Evolutionary conservation across 2,888 invertebrate genomes (phyloP), one percentile per base, ranked within the genome.

Genomic region (Dicyrtoma fusca): DNA sequence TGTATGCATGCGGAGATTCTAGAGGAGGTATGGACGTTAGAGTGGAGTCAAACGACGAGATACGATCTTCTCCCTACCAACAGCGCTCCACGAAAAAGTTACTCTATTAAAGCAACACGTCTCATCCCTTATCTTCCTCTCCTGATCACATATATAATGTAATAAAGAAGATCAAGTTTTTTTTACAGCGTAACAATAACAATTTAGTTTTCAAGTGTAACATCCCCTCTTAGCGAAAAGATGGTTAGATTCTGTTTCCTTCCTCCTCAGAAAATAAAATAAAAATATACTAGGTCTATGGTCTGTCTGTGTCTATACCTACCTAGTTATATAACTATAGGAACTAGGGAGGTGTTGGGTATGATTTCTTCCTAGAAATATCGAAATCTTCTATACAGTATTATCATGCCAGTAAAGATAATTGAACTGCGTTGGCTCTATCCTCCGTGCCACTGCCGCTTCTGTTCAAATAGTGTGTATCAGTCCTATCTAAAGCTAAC

Each of bases 121-220:
- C 34, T 34, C 34, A 34, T 34, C 34, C 34, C 34, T 34, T 34
- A 34, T 34, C 34, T 34, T 8, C 34, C 34, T 34, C 34, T 34
- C 34, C 34, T 34, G 4, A 34, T 34, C 34, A 3, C 8, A 34
- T 8, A 34, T 34, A 34, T 34, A 34, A 34, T 34, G 34, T 34
- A 55, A 21, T 23, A 55, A 65, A 61, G 23, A 61, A 65, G 65
- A 65, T 65, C 53, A 49, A 65, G 65, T 65, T 65, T 65, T 65
- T 65, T 65, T 65, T 65, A 23, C 63, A 63, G 47, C 19, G 47
- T 45, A 47, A 63, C 45, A 23, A 47, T 53, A 65, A 65, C 65
- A 53, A 65, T 65, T 34, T 23, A 49, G 47, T 51, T 1, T n/a
- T 13, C 14, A 51, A 65, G 53, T 53, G 53, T 49, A 51, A 65